A percentile compares a stretch with the other conserved stretches of the same genome.
Evolutionary conservation across 2,888 invertebrate genomes (phyloP).

Genomic region (Omphaloscelis lunosa): DNA sequence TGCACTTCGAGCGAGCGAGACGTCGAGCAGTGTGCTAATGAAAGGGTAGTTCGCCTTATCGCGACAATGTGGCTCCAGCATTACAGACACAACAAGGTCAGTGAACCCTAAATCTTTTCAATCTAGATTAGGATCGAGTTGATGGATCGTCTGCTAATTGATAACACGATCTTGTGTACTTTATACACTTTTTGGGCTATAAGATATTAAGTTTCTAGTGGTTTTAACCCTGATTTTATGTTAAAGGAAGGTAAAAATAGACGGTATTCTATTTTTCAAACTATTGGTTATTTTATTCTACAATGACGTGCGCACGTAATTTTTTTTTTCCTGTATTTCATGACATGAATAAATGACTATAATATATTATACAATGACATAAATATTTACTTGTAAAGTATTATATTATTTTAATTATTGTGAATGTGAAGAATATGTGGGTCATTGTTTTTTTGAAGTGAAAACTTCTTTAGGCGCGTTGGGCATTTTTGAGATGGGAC

Average conservation of each 20-base stretch:
- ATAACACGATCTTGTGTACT: constrained; percentile 6
- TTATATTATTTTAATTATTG: no score
- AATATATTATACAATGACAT: no score
- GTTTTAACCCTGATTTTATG: constrained; percentile 16
- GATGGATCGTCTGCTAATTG: constrained; percentile 52
- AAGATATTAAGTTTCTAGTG: constrained; percentile 29
- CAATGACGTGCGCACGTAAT: neutral
- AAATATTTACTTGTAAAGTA: no score
- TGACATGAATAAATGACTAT: neutral
- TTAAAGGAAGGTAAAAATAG: neutral
- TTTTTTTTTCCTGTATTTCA: neutral
- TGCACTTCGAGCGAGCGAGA: no score
- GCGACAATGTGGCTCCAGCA: no score
- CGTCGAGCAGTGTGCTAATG: no score
- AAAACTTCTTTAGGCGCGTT: no score
- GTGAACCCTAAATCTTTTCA: constrained; percentile 3
- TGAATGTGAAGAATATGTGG: no score
- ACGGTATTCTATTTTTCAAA: neutral
- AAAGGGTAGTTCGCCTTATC: no score
- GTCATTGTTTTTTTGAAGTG: no score
- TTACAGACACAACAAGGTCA: neutral
- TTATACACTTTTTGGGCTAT: constrained; percentile 17
- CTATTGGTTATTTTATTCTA: neutral
- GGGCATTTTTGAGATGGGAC: no score
- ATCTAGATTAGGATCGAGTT: constrained; percentile 22